A percentile compares a stretch with the other conserved stretches of the same genome.
These are phyloP conservation scores for Sinelater perroti DNA, from an alignment of 2,888 invertebrate genomes.

Conservation along the genomic window DNA sequence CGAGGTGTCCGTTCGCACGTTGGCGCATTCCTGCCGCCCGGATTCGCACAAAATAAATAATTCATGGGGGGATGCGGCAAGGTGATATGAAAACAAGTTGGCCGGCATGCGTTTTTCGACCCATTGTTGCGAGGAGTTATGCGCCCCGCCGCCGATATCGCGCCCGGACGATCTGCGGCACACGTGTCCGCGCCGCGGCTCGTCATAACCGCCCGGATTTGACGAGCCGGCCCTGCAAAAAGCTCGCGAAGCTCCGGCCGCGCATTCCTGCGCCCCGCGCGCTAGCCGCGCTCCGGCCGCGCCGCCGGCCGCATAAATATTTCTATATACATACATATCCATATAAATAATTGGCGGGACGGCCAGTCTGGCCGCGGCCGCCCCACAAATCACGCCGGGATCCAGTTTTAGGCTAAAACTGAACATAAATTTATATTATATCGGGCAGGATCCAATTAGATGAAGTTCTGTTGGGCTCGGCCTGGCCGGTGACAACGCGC, in stretches of 20 bases:
- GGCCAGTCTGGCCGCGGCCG: constrained; percentile 43
- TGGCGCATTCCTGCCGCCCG: constrained; percentile 46
- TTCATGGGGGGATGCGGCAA: constrained; percentile 56
- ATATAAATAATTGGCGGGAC: constrained; percentile 47
- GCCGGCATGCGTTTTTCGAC: constrained; percentile 57
- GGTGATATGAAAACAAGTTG: constrained; percentile 59
- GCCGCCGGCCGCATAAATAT: constrained; percentile 41
- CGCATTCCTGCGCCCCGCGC: constrained; percentile 15
- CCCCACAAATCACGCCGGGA: constrained; percentile 56
- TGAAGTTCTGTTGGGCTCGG: constrained; percentile 54
- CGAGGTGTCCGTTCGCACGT: constrained; percentile 51
- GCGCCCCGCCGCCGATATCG: constrained; percentile 56
- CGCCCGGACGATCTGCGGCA: constrained; percentile 53
- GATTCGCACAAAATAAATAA: constrained; percentile 56
- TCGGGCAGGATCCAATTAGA: constrained; percentile 59
- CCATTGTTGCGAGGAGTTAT: constrained; percentile 59
- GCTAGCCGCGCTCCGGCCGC: constrained; percentile 20
- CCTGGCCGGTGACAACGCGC: constrained; percentile 52
- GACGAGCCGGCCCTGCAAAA: constrained; percentile 38
- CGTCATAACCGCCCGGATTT: constrained; percentile 54
- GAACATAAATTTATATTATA: constrained; percentile 61
- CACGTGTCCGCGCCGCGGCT: constrained; percentile 55
- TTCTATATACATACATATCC: constrained; percentile 44
- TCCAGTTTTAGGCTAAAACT: constrained; percentile 57
- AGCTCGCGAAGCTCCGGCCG: constrained; percentile 36